A percentile compares a stretch with the other conserved stretches of the same genome.
These are phyloP conservation scores for Drosophila dunni DNA, from an alignment of 1,140 invertebrate species.

Conservation along the genomic window DNA sequence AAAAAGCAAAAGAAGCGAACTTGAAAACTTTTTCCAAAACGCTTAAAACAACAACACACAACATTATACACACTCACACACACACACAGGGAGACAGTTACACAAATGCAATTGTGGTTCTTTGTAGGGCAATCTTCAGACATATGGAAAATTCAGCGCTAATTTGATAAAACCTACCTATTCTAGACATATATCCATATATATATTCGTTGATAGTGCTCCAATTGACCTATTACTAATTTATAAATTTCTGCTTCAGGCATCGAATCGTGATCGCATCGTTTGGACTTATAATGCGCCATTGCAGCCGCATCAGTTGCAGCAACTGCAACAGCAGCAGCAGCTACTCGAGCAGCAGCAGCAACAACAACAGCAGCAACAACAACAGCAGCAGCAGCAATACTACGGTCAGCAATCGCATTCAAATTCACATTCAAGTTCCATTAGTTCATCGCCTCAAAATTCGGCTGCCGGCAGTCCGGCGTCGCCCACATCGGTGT, in stretches of 20 bases:
- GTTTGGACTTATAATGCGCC: constrained; percentile 97
- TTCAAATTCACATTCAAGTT: constrained; percentile 85
- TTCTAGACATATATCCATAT: constrained; percentile 9
- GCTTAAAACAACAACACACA: constrained; percentile 34
- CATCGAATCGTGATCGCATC: constrained; percentile 87
- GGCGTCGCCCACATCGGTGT: constrained; percentile 92
- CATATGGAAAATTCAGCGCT: constrained; percentile 37
- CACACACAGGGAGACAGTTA: constrained; percentile 37
- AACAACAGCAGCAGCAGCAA: constrained; percentile 72
- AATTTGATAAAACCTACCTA: constrained; percentile 32
- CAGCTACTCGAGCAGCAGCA: constrained; percentile 76
- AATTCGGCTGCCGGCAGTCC: constrained; percentile 87
- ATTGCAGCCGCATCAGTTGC: constrained; percentile 85
- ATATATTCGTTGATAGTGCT: neutral
- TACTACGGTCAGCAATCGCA: constrained; percentile 81
- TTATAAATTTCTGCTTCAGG: constrained; percentile 52
- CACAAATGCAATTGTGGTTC: constrained; percentile 40
- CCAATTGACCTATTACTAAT: constrained; percentile 48
- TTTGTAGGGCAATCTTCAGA: constrained; percentile 23
- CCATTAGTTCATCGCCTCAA: constrained; percentile 84
- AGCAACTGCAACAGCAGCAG: constrained; percentile 69
- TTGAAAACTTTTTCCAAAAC: constrained; percentile 24
- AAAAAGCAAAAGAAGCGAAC: constrained; percentile 3
- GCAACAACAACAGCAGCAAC: constrained; percentile 78
- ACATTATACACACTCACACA: constrained; percentile 22